Evolutionary conservation across 2,888 invertebrate species (phyloP).

Genomic region (Lepidochrysops patricia): DNA sequence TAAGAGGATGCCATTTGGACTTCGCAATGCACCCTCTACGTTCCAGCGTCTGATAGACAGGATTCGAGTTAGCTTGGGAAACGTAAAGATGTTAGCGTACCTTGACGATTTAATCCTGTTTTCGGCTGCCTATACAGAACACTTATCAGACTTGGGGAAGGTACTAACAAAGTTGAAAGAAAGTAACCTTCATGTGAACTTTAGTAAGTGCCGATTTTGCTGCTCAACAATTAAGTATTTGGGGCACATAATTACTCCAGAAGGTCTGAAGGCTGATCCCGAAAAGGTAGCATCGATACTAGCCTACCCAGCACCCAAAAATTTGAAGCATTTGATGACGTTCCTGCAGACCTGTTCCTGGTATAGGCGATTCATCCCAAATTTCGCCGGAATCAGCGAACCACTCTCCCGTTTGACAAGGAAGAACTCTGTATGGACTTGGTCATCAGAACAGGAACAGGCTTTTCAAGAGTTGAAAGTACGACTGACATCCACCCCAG

Average conservation of each 20-base stretch:
- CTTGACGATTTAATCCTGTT: too few relatives aligned
- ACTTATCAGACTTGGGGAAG: slow-evolving; percentile 27
- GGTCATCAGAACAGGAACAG: slow-evolving; percentile 28
- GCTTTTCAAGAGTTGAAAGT: slow-evolving; percentile 26
- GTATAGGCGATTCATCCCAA: slow-evolving; percentile 31
- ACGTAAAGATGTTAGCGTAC: too few relatives aligned
- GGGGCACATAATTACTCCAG: slow-evolving; percentile 22
- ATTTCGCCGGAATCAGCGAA: slow-evolving; percentile 24
- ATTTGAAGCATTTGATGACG: slow-evolving; percentile 26
- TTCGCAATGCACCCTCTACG: too few relatives aligned
- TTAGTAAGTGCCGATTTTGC: slow-evolving; percentile 20
- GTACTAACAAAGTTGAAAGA: slow-evolving; percentile 21
- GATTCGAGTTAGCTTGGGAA: too few relatives aligned
- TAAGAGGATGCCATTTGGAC: too few relatives aligned
- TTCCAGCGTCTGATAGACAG: too few relatives aligned
- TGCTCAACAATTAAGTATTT: slow-evolving; percentile 21
- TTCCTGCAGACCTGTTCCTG: slow-evolving; percentile 33
- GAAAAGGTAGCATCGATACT: slow-evolving; percentile 24
- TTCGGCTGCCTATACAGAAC: too few relatives aligned
- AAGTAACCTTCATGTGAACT: slow-evolving; percentile 25
- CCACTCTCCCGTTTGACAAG: slow-evolving; percentile 25
- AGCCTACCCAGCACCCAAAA: slow-evolving; percentile 21
- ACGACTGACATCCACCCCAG: slow-evolving; percentile 23
- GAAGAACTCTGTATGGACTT: slow-evolving; percentile 20
- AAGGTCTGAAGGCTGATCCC: slow-evolving; percentile 24